Evolutionary conservation across 1,140 invertebrate species (phyloP).

Genomic region (Daktulosphaira vitifoliae): DNA sequence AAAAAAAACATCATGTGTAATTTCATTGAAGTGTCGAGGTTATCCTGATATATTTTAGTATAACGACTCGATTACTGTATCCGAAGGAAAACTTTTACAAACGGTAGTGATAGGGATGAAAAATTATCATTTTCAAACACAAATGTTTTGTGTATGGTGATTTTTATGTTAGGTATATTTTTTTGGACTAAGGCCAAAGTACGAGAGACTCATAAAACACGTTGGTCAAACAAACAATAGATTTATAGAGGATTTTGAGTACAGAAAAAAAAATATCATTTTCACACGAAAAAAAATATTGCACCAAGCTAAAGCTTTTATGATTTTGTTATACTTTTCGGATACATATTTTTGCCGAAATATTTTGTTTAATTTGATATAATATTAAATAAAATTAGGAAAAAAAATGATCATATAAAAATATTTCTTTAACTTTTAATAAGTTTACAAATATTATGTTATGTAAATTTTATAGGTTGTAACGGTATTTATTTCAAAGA

Average conservation of each 20-base stretch:
- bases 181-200: conserved; percentile 24
- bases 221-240: conserved; percentile 27
- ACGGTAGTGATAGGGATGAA: conserved; percentile 14
- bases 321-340: conserved; percentile 29
- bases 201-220: conserved; percentile 18
- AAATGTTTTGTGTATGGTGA: neutral
- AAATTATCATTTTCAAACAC: conserved; percentile 32
- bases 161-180: conserved; percentile 33
- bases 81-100: conserved; percentile 26
- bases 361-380: too few relatives aligned
- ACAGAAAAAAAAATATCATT: neutral
- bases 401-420: too few relatives aligned
- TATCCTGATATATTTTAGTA: conserved; percentile 1
- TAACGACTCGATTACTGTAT: conserved; percentile 30
- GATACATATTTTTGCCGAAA: too few relatives aligned
- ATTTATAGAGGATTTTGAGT: neutral
- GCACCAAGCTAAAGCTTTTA: conserved; percentile 16
- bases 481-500: neutral
- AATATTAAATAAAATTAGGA: too few relatives aligned
- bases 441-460: too few relatives aligned
- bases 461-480: too few relatives aligned
- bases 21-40: conserved; percentile 13
- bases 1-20: conserved; percentile 10
- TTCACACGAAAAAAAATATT: conserved; percentile 1
- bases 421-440: too few relatives aligned